Percentiles rank a stretch among this genome's conserved stretches.
Conservation (phyloP, 2,797 vertebrate species). For the Potorous gilbertii region DNA sequence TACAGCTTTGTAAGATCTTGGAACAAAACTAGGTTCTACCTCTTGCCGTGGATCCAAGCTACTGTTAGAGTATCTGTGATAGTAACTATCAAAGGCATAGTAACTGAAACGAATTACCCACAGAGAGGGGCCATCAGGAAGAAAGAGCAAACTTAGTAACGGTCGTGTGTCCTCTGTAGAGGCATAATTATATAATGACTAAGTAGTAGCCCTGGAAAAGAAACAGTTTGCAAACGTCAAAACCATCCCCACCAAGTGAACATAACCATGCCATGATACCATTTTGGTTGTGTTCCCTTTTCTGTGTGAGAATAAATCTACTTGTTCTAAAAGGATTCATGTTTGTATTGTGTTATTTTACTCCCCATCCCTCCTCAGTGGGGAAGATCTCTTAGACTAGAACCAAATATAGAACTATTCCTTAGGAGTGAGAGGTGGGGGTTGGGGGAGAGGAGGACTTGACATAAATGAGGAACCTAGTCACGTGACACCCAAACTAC, state of each 20-base stretch:
- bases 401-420: neutral
- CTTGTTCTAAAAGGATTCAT: neutral
- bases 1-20: neutral
- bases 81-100: neutral
- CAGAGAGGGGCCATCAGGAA: neutral
- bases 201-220: neutral
- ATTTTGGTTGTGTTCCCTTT: neutral
- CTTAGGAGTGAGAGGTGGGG: neutral
- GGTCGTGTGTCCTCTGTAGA: neutral
- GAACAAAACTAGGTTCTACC: neutral
- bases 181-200: neutral
- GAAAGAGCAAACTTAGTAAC: neutral
- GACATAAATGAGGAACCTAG: neutral
- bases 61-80: neutral
- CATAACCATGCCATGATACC: neutral
- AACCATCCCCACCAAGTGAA: neutral
- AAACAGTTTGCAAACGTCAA: neutral
- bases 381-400: neutral
- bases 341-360: neutral
- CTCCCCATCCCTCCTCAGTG: neutral
- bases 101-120: neutral
- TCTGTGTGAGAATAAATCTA: neutral
- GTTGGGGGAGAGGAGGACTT: neutral
- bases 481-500: neutral
- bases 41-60: neutral